Evolutionary conservation across 2,888 invertebrate species (phyloP).

Genomic region (Acronicta alni): DNA sequence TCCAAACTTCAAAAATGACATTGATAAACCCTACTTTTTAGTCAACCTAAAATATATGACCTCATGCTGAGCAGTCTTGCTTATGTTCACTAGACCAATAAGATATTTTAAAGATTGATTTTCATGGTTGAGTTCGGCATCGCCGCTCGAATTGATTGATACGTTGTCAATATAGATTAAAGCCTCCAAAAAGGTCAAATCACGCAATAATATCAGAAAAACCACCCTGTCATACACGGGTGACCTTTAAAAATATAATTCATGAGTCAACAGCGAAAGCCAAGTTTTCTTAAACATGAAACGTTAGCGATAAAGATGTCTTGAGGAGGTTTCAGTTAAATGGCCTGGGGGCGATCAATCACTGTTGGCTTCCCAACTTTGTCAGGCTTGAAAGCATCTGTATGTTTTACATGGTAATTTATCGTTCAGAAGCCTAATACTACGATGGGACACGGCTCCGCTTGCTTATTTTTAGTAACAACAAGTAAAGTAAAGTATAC

Average conservation of each 20-base stretch:
- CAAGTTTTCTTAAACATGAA: conserved; percentile 49
- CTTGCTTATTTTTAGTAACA: conserved; percentile 12
- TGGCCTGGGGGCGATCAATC: conserved; percentile 69
- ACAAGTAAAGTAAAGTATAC: no score
- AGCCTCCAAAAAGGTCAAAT: not conserved
- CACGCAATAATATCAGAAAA: conserved; percentile 12
- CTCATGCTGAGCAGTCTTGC: no score
- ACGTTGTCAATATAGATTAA: not conserved
- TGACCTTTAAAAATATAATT: conserved; percentile 54
- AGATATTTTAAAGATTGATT: no score
- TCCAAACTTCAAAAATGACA: no score
- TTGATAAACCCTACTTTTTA: no score
- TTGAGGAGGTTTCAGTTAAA: conserved; percentile 55
- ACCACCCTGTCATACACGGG: conserved; percentile 28
- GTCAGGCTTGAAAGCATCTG: conserved; percentile 63
- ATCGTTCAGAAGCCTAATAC: conserved; percentile 37
- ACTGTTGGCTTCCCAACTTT: conserved; percentile 64
- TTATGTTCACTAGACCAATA: no score
- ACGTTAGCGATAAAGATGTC: conserved; percentile 59
- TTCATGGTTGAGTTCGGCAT: no score
- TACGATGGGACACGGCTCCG: conserved; percentile 14
- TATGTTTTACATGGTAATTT: conserved; percentile 53
- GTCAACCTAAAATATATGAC: no score
- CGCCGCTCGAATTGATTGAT: not conserved
- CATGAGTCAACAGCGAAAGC: conserved; percentile 36